These are phyloP conservation scores for Narcine bancroftii DNA, from an alignment of 2,113 vertebrate genomes.

Conservation along the genomic window DNA sequence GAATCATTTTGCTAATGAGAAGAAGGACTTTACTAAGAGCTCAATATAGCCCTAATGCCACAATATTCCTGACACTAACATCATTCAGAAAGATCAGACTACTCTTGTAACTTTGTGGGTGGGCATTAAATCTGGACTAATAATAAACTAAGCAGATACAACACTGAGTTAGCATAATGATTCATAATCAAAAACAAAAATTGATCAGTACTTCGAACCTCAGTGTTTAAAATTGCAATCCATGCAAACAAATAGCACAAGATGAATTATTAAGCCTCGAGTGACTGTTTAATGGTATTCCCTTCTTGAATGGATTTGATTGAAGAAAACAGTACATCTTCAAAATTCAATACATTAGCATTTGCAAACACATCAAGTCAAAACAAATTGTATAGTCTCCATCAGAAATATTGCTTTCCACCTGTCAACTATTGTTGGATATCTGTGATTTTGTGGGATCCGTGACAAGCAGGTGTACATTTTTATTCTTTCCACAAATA, in stretches of 20 bases:
- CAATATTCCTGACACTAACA: not conserved
- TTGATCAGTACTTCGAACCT: not conserved
- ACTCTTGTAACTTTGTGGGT: not conserved
- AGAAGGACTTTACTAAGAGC: too few relatives aligned
- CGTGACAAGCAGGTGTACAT: not conserved
- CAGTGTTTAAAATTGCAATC: not conserved
- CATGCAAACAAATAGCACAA: not conserved
- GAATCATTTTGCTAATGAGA: too few relatives aligned
- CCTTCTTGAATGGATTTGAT: not conserved
- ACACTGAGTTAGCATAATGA: not conserved
- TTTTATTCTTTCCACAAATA: not conserved
- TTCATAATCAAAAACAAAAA: not conserved
- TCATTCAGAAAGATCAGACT: not conserved
- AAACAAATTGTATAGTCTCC: not conserved
- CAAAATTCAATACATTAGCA: not conserved
- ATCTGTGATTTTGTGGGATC: not conserved
- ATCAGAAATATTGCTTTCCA: not conserved
- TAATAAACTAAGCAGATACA: not conserved
- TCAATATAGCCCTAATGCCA: not conserved
- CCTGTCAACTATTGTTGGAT: not conserved
- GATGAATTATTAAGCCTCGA: not conserved
- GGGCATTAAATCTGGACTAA: not conserved
- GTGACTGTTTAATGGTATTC: not conserved
- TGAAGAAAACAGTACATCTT: not conserved
- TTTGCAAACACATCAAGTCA: not conserved